Evolutionary conservation across 2,888 invertebrate genomes (phyloP).

Genomic region (Idaea aversata): DNA sequence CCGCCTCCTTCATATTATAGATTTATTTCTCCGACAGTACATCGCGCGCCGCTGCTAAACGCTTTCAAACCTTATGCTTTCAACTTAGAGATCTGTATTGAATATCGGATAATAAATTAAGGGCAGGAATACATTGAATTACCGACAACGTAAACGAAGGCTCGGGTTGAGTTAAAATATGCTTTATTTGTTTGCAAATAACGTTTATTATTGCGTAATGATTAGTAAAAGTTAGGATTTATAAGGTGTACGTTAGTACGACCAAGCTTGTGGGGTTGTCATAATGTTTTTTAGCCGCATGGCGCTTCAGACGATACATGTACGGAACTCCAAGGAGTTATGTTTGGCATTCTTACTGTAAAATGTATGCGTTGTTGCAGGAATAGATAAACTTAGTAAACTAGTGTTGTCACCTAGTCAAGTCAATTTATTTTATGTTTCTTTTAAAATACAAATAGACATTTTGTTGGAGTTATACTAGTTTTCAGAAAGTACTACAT

Average conservation of each 20-base stretch:
- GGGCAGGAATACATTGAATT: slow-evolving; percentile 74
- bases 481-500: neutral
- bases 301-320: slow-evolving; percentile 63
- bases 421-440: neutral
- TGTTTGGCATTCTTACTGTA: slow-evolving; percentile 55
- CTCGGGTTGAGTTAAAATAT: slow-evolving; percentile 43
- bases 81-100: slow-evolving; percentile 70
- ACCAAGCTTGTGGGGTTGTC: slow-evolving; percentile 65
- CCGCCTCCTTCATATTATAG: slow-evolving; percentile 80
- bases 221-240: slow-evolving; percentile 53
- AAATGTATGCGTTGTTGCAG: slow-evolving; percentile 24
- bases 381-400: neutral
- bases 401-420: slow-evolving; percentile 1
- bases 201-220: slow-evolving; percentile 45
- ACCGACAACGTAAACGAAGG: slow-evolving; percentile 59
- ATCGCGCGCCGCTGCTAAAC: slow-evolving; percentile 57
- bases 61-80: slow-evolving; percentile 73
- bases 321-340: slow-evolving; percentile 57
- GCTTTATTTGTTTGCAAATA: slow-evolving; percentile 46
- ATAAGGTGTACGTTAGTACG: slow-evolving; percentile 62
- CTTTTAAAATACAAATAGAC: neutral
- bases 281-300: slow-evolving; percentile 78
- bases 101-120: slow-evolving; percentile 71
- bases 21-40: slow-evolving; percentile 74
- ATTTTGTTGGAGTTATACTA: neutral